Evolutionary conservation across 2,888 invertebrate species (phyloP).

Genomic region (Agrochola litura): DNA sequence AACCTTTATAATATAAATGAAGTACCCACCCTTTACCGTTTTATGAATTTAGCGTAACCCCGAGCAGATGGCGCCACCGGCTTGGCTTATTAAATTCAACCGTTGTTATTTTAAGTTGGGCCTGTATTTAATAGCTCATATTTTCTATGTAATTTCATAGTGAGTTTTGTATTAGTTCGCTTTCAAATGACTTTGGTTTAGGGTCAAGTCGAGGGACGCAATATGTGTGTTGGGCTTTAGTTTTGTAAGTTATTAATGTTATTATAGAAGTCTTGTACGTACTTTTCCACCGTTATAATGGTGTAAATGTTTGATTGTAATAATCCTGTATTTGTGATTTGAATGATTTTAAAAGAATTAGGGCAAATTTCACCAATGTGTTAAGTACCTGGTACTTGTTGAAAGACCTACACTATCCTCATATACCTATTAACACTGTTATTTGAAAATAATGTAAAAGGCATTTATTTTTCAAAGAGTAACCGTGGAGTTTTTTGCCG

Average conservation of each 20-base stretch:
- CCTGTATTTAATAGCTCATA: slow-evolving; percentile 65
- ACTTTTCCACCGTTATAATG: background rate
- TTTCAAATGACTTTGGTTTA: slow-evolving; percentile 45
- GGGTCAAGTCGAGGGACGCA: slow-evolving; percentile 23
- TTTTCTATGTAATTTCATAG: slow-evolving; percentile 66
- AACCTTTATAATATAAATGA: slow-evolving; percentile 57
- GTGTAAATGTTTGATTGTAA: background rate
- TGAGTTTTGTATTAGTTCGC: slow-evolving; percentile 61
- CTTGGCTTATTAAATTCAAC: slow-evolving; percentile 70
- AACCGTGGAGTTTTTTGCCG: too few species aligned
- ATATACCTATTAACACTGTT: too few species aligned
- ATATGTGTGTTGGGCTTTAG: slow-evolving; percentile 2
- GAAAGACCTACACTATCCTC: too few species aligned
- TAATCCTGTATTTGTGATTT: background rate
- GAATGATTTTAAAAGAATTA: background rate
- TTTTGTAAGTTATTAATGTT: slow-evolving; percentile 9
- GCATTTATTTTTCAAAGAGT: too few species aligned
- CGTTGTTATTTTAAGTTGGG: slow-evolving; percentile 66
- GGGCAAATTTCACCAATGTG: background rate
- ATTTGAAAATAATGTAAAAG: too few species aligned
- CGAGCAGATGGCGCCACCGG: slow-evolving; percentile 67
- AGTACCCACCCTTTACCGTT: slow-evolving; percentile 57
- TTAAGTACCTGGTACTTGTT: too few species aligned
- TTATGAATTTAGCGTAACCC: slow-evolving; percentile 65
- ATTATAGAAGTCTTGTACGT: background rate